Percentiles rank a stretch among this genome's conserved stretches.
phyloP scores from a whole-genome alignment of 2,797 vertebrate genomes.

The Otolemur crassicaudatus region DNA sequence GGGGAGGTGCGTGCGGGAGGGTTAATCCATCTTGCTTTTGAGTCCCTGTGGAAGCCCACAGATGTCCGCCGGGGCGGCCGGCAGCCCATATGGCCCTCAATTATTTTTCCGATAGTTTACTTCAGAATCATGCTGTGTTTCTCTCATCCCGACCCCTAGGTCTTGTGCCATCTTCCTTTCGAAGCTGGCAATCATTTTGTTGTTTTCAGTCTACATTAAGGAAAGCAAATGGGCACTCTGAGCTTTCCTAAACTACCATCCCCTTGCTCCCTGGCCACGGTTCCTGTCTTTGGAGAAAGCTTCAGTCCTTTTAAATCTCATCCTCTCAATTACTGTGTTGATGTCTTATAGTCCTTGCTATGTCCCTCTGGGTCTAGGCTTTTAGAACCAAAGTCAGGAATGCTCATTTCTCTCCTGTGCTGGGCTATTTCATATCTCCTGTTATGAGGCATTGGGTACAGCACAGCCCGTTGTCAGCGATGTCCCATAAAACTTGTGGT shows the following conservation, averaged over 20 bases:
- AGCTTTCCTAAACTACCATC: neutral
- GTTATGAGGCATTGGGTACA: neutral
- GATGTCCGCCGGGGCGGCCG: neutral
- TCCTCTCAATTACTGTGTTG: neutral
- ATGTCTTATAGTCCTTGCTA: neutral
- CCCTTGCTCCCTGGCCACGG: neutral
- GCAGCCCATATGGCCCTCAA: neutral
- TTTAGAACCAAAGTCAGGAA: conserved; percentile 1
- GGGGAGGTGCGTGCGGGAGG: neutral
- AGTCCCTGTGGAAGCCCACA: neutral
- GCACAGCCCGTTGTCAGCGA: neutral
- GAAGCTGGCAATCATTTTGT: neutral
- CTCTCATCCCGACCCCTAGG: neutral
- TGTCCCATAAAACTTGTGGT: neutral
- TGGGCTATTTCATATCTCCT: neutral
- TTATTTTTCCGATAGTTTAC: conserved; percentile 32
- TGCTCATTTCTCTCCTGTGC: neutral
- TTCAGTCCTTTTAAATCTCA: neutral
- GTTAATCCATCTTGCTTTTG: neutral
- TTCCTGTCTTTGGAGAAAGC: neutral
- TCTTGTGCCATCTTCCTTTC: neutral
- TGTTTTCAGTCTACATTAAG: neutral
- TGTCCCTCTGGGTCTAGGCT: neutral
- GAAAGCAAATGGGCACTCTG: neutral
- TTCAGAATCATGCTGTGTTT: neutral